A percentile compares a stretch with the other conserved stretches of the same genome.
These are phyloP conservation scores for Leptobrachium ailaonicum DNA, from an alignment of 2,113 vertebrate genomes.

Conservation along the genomic window DNA sequence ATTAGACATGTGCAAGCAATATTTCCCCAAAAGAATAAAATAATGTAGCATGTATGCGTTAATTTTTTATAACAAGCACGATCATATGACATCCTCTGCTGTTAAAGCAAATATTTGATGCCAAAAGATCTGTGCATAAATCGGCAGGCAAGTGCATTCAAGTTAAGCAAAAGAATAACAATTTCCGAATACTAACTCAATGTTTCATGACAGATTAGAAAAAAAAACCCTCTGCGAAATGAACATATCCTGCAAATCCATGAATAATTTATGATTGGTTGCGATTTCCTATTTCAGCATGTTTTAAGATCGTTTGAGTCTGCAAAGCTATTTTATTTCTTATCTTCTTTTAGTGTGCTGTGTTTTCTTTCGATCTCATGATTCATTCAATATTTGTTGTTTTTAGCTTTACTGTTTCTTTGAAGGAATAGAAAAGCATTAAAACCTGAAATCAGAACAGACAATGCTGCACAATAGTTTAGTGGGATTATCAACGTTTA, in stretches of 20 bases:
- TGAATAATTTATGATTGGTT: background rate
- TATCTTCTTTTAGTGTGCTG: no score
- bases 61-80: slow-evolving; percentile 23
- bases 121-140: slow-evolving; percentile 26
- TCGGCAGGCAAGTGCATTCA: slow-evolving; percentile 10
- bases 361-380: background rate
- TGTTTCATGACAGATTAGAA: no score
- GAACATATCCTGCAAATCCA: background rate
- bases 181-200: no score
- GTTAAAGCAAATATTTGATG: background rate
- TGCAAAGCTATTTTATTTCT: background rate
- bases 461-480: no score
- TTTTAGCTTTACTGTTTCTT: no score
- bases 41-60: slow-evolving; percentile 25
- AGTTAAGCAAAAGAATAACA: slow-evolving; percentile 5
- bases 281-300: background rate
- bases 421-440: no score
- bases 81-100: slow-evolving; percentile 21
- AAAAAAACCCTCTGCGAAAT: no score
- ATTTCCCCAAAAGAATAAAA: slow-evolving; percentile 9
- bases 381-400: no score
- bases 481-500: no score
- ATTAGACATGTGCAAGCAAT: slow-evolving; percentile 28
- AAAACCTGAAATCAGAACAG: no score
- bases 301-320: background rate